Conservation (phyloP, 2,797 vertebrate genomes). For the Diceros bicornis region DNA sequence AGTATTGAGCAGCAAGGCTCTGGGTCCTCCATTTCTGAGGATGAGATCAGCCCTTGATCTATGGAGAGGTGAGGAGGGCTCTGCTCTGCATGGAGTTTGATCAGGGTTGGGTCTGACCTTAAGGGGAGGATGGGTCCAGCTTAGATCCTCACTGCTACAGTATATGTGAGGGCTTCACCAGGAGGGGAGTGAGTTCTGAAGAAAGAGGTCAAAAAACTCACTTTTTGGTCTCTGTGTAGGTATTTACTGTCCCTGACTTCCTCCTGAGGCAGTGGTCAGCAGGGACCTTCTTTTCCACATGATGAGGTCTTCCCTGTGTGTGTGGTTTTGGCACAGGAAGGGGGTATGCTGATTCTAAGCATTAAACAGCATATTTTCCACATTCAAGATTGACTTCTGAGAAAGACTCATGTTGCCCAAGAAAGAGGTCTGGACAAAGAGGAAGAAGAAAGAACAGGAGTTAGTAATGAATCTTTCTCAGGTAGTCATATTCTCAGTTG, state of each 20-base stretch:
- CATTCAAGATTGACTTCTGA: background rate
- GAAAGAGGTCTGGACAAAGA: background rate
- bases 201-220: background rate
- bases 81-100: background rate
- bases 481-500: background rate
- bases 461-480: background rate
- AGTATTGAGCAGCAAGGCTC: background rate
- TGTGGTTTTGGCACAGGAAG: background rate
- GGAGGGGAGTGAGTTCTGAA: background rate
- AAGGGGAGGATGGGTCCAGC: too few relatives aligned
- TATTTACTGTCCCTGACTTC: accelerated
- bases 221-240: background rate
- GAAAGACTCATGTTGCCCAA: background rate
- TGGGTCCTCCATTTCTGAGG: background rate
- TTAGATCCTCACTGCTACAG: background rate
- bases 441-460: background rate
- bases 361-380: background rate
- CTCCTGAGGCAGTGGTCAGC: background rate
- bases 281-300: background rate
- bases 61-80: background rate
- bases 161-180: accelerated
- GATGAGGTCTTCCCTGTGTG: background rate
- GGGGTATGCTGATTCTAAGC: background rate
- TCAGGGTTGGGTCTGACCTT: background rate
- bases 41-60: background rate